Percentiles rank a stretch among this genome's conserved stretches.
Evolutionary conservation across 2,888 invertebrate species (phyloP).

Genomic region (Formica aserva): DNA sequence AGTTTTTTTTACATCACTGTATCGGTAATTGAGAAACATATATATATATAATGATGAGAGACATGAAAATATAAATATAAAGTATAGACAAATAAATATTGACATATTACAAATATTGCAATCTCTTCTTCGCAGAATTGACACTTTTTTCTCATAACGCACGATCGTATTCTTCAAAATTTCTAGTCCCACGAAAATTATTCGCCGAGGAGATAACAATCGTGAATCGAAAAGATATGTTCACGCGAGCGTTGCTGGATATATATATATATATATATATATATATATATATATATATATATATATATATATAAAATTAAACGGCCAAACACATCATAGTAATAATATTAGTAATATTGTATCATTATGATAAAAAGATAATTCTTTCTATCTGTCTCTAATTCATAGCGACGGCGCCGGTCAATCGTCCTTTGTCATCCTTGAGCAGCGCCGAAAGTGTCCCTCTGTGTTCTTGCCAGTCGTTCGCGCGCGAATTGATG

Average conservation of each 20-base stretch:
- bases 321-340: constrained; percentile 78
- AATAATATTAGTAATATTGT: constrained; percentile 60
- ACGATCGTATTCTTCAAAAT: constrained; percentile 78
- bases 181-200: constrained; percentile 81
- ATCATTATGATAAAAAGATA: constrained; percentile 56
- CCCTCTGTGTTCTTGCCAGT: constrained; percentile 35
- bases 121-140: constrained; percentile 36
- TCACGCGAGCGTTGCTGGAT: constrained; percentile 67
- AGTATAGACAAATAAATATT: background rate
- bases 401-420: constrained; percentile 43
- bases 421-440: constrained; percentile 55
- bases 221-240: constrained; percentile 55
- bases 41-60: constrained; percentile 33
- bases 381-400: constrained; percentile 45
- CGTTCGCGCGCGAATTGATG: constrained; percentile 13
- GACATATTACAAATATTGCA: constrained; percentile 29
- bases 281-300: too few relatives aligned
- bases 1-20: background rate
- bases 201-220: constrained; percentile 70
- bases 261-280: constrained; percentile 11
- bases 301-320: constrained; percentile 60
- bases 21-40: constrained; percentile 20
- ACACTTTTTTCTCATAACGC: constrained; percentile 67
- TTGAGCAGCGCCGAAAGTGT: constrained; percentile 36
- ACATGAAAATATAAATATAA: constrained; percentile 3